Percentiles rank a stretch among this genome's conserved stretches.
Evolutionary conservation across 2,888 invertebrate genomes (phyloP).

Genomic region (Apantesis nais): DNA sequence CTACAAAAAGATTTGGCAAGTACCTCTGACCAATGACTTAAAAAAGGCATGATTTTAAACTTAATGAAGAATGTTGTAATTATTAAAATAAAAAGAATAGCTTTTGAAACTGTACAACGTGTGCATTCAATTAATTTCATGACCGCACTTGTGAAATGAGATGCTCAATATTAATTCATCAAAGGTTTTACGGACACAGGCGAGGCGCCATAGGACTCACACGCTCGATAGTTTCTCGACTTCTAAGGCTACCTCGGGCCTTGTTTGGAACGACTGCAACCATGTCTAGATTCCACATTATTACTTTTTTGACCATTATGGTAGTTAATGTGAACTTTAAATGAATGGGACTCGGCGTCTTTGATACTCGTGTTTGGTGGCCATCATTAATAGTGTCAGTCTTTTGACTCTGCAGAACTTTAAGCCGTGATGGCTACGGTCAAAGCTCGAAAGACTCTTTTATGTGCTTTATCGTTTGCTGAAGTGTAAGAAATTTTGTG

Average conservation of each 20-base stretch:
- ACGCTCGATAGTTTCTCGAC: background rate
- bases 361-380: background rate
- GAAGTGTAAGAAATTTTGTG: background rate
- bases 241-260: slow-evolving; percentile 1
- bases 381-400: background rate
- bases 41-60: background rate
- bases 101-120: background rate
- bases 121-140: background rate
- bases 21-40: background rate
- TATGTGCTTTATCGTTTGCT: background rate
- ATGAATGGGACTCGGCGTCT: background rate
- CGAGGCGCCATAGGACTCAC: slow-evolving; percentile 1
- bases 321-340: slow-evolving; percentile 8
- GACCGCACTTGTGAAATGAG: background rate
- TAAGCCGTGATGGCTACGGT: background rate
- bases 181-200: background rate
- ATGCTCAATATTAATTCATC: background rate
- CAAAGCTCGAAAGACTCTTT: background rate
- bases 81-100: background rate
- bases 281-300: slow-evolving; percentile 2
- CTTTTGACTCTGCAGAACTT: background rate
- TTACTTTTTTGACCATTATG: slow-evolving; percentile 1
- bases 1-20: background rate
- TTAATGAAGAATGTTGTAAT: background rate
- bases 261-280: slow-evolving; percentile 2